phyloP scores from a whole-genome alignment of 2,113 vertebrate species.

The Murina feae region DNA sequence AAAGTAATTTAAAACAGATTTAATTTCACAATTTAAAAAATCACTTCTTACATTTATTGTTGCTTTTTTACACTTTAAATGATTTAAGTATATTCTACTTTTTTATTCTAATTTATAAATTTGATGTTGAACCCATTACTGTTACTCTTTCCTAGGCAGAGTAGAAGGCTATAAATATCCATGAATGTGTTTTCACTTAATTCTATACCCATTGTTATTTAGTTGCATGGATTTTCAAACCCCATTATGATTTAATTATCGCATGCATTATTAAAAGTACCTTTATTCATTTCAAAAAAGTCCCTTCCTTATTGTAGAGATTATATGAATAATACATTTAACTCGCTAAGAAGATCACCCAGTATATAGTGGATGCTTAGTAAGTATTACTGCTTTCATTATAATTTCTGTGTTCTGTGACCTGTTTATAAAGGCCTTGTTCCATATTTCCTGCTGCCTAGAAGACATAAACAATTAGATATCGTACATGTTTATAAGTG shows the following conservation, averaged over 20 bases:
- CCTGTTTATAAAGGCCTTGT: not conserved
- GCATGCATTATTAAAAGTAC: not conserved
- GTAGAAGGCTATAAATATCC: not conserved
- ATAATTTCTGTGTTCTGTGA: not conserved
- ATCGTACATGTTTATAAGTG: not conserved
- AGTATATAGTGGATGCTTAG: not conserved
- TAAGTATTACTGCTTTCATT: not conserved
- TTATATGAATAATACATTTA: not conserved
- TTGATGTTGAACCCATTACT: not conserved
- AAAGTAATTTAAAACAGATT: not conserved
- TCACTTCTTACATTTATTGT: not conserved
- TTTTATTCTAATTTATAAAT: not conserved
- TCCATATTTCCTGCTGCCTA: not conserved
- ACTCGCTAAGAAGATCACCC: not conserved
- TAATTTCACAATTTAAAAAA: not conserved
- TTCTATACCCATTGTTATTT: not conserved
- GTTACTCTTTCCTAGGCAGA: not conserved
- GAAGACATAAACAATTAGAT: not conserved
- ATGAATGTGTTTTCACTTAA: not conserved
- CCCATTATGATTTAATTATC: not conserved
- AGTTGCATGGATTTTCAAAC: not conserved
- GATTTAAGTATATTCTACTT: not conserved
- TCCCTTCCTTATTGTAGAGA: not conserved
- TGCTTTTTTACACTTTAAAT: not conserved
- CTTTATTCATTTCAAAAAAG: not conserved